Evolutionary conservation across 2,797 vertebrate genomes (phyloP).

Genomic region (Buceros bicornis): DNA sequence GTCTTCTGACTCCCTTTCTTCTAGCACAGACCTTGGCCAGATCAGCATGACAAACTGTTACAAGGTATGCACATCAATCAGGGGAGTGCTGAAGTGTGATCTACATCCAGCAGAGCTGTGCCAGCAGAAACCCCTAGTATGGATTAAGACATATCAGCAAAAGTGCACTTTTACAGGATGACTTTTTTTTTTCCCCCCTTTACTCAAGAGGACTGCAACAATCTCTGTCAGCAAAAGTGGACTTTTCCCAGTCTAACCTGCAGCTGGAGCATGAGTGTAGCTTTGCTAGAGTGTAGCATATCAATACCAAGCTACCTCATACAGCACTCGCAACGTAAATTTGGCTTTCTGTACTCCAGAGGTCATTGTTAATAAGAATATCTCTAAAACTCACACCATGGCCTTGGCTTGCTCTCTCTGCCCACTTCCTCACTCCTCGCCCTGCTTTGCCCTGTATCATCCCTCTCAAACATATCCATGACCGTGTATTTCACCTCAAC

Average conservation of each 20-base stretch:
- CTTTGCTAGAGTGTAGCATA: background rate
- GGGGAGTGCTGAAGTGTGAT: slow-evolving; percentile 49
- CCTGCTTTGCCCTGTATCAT: background rate
- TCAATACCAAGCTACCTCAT: background rate
- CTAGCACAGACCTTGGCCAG: background rate
- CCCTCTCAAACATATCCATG: background rate
- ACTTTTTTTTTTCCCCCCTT: background rate
- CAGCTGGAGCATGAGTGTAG: background rate
- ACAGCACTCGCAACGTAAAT: background rate
- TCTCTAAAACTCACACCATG: background rate
- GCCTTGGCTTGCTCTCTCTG: background rate
- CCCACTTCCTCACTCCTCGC: background rate
- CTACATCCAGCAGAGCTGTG: slow-evolving; percentile 41
- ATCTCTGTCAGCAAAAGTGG: slow-evolving; percentile 4
- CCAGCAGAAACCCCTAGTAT: slow-evolving; percentile 32
- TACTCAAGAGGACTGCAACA: background rate
- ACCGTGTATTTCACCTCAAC: background rate
- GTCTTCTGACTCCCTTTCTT: background rate
- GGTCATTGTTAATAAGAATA: background rate
- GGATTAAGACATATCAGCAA: slow-evolving; percentile 53
- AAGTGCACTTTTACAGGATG: slow-evolving; percentile 1
- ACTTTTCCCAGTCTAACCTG: background rate
- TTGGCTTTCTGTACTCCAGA: background rate
- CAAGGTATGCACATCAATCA: slow-evolving; percentile 38
- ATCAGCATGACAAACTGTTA: background rate